phyloP scores from a whole-genome alignment of 2,797 vertebrate genomes.

The Cynodonichthys magdalenae region DNA sequence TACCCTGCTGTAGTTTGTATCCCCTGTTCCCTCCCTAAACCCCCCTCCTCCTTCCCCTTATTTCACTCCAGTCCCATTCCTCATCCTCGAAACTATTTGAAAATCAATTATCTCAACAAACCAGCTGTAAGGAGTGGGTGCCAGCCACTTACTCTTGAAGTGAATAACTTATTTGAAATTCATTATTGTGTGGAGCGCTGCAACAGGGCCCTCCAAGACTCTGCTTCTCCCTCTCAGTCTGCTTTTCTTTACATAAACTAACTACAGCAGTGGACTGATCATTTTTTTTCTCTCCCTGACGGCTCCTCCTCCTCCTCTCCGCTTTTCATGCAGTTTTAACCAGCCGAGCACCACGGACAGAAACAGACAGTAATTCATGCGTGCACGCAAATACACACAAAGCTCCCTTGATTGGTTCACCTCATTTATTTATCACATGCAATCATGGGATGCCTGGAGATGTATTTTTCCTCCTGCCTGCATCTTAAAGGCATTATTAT shows the following conservation, averaged over 20 bases:
- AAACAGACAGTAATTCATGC: conserved; percentile 33
- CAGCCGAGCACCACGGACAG: conserved; percentile 65
- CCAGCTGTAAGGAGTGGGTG: conserved; percentile 88
- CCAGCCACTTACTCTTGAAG: conserved; percentile 92
- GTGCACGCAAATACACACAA: conserved; percentile 28
- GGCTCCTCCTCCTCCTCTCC: conserved; percentile 36
- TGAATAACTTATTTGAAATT: conserved; percentile 95
- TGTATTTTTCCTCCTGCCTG: conserved; percentile 35
- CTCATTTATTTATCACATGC: conserved; percentile 83
- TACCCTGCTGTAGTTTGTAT: conserved; percentile 77
- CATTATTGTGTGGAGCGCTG: conserved; percentile 87
- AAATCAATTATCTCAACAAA: conserved; percentile 98
- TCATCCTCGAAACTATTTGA: conserved; percentile 91
- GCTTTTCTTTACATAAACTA: conserved; percentile 76
- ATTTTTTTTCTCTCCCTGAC: conserved; percentile 31
- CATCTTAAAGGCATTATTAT: conserved; percentile 55
- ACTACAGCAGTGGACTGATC: conserved; percentile 66
- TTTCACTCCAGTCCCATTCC: conserved; percentile 69
- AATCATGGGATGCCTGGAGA: conserved; percentile 68
- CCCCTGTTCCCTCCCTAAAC: conserved; percentile 68
- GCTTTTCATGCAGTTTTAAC: conserved; percentile 84
- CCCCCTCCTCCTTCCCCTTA: conserved; percentile 1
- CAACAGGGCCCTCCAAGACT: conserved; percentile 83
- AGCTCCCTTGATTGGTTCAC: conserved; percentile 74
- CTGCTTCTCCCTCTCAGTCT: conserved; percentile 46